Percentiles rank a stretch among this genome's conserved stretches.
These are phyloP conservation scores for Drosophila navojoa DNA, from an alignment of 1,140 invertebrate species.

Conservation along the genomic window DNA sequence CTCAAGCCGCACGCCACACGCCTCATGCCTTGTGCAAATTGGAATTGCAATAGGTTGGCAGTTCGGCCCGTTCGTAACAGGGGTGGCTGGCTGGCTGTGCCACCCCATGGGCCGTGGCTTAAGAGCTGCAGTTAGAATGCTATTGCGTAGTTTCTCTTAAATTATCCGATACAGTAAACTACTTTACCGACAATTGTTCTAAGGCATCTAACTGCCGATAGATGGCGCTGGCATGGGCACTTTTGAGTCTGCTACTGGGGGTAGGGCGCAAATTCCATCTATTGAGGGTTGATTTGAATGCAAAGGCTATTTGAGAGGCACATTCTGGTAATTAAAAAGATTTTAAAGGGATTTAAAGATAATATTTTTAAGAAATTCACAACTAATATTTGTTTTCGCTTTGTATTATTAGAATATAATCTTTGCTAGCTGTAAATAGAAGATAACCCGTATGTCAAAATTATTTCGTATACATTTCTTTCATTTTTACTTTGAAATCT, in stretches of 20 bases:
- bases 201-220: slow-evolving; percentile 46
- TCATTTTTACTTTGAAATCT: too few relatives aligned
- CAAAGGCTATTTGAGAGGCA: background rate
- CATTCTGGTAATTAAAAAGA: background rate
- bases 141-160: slow-evolving; percentile 62
- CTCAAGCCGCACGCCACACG: background rate
- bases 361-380: too few relatives aligned
- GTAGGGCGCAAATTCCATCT: background rate
- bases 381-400: too few relatives aligned
- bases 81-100: slow-evolving; percentile 20
- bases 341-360: too few relatives aligned
- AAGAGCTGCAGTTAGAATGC: slow-evolving; percentile 55
- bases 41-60: slow-evolving; percentile 56
- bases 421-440: too few relatives aligned
- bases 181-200: slow-evolving; percentile 51
- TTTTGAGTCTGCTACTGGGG: background rate
- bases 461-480: too few relatives aligned
- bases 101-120: slow-evolving; percentile 37
- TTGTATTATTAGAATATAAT: too few relatives aligned
- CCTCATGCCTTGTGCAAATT: background rate
- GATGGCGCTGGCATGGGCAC: slow-evolving; percentile 52
- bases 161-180: slow-evolving; percentile 63
- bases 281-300: slow-evolving; percentile 6
- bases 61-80: slow-evolving; percentile 6
- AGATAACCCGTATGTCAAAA: too few relatives aligned